Evolutionary conservation across 2,113 vertebrate genomes (phyloP), one percentile per base, ranked within the genome.

Genomic region (Mandrillus leucophaeus): DNA sequence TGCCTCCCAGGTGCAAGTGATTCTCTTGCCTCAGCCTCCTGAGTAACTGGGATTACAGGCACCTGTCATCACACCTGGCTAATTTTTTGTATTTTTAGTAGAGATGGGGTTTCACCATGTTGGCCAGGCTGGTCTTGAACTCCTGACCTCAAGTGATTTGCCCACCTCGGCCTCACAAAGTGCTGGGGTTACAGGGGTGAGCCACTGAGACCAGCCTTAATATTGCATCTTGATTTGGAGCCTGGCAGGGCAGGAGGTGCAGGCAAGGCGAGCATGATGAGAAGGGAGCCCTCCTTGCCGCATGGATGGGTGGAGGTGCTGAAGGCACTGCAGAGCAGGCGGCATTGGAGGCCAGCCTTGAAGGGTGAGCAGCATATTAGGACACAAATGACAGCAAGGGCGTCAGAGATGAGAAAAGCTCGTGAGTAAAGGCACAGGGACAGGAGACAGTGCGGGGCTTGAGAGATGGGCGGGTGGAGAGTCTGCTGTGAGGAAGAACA

Each of bases 401-500:
- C 61, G 0, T 43, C 1, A 6, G 17, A 22, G 43, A 52, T 0
- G 10, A 14, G 75, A 17, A 79, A 30, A 1, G 20, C 30, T 7
- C 48, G 1, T 1, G 48, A 57, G 40, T 4, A 11, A 22, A 66
- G 14, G 1, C 4, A 5, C 6, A 2, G 68, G 66, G 75, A 30
- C 75, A 9, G 43, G 64, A 4, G 0, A 12, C 4, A n/a, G 40
- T 2, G 32, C 50, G 4, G n/a, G 59, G 76, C 48, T 30, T 18
- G 27, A 14, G 52, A 12, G 38, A 75, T 6, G 43, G 61, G 1
- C 1, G 30, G 61, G 1, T 1, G 8, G 32, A 10, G 70, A 6
- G 45, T 10, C 9, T 13, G 0, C 27, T 0, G 27, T 3, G 45
- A 2, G 3, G 57, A 14, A 23, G 12, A 20, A 6, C 27, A 13